A percentile compares a stretch with the other conserved stretches of the same genome.
phyloP scores from a whole-genome alignment of 2,113 vertebrate species.

The Toxotes jaculatrix region DNA sequence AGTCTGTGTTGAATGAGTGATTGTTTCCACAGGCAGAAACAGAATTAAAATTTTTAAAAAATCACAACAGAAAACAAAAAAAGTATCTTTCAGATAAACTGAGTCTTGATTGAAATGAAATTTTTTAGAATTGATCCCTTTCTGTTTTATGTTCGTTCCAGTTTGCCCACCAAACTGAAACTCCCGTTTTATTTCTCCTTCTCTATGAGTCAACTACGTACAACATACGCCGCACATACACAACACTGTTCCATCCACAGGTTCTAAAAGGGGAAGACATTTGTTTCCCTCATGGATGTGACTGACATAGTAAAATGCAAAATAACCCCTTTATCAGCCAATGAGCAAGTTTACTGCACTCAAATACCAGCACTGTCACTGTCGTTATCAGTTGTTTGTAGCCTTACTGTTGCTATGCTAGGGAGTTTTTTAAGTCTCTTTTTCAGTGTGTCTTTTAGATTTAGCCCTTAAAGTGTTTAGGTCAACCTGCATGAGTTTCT shows the following conservation, averaged over 20 bases:
- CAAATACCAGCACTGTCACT: too few relatives aligned
- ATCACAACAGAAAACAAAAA: not conserved
- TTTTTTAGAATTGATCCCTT: constrained; percentile 9
- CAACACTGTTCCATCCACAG: too few relatives aligned
- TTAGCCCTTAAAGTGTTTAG: too few relatives aligned
- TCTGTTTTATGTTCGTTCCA: not conserved
- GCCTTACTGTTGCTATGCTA: too few relatives aligned
- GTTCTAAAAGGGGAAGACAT: too few relatives aligned
- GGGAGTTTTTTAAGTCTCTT: too few relatives aligned
- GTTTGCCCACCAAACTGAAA: not conserved
- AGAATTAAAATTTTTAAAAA: not conserved
- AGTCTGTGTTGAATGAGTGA: not conserved
- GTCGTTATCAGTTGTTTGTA: not conserved
- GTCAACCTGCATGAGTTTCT: not conserved
- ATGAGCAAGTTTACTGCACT: too few relatives aligned
- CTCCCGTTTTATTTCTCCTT: not conserved
- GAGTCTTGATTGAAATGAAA: not conserved
- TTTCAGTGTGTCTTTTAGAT: too few relatives aligned
- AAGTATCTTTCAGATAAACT: not conserved
- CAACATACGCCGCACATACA: too few relatives aligned
- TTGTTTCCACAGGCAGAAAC: not conserved
- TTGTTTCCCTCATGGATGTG: too few relatives aligned
- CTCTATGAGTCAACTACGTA: not conserved
- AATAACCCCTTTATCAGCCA: too few relatives aligned
- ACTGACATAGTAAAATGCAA: too few relatives aligned